These are phyloP conservation scores for Sinopyrophorus schimmeli DNA, from an alignment of 2,888 invertebrate species.

Conservation along the genomic window DNA sequence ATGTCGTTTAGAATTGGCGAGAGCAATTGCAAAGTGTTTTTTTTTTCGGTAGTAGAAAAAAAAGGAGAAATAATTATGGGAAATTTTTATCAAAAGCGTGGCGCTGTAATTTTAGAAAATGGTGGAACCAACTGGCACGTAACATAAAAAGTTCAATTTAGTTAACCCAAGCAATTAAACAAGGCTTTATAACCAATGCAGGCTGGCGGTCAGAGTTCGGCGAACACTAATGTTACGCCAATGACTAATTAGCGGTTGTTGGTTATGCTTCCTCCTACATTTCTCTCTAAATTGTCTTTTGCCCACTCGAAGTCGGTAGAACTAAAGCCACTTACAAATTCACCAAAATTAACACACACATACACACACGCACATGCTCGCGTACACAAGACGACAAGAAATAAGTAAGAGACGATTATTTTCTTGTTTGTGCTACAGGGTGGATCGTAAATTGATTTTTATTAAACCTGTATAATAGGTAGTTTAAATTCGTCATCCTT, in stretches of 20 bases:
- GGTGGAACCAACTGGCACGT: conserved; percentile 25
- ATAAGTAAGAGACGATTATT: too few species aligned
- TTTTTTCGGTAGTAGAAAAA: too few species aligned
- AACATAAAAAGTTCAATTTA: conserved; percentile 35
- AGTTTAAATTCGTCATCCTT: too few species aligned
- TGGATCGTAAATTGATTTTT: too few species aligned
- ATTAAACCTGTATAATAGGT: too few species aligned
- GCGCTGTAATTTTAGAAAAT: conserved; percentile 20
- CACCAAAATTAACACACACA: conserved; percentile 2
- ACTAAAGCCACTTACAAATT: conserved; percentile 11
- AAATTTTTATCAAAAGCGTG: too few species aligned
- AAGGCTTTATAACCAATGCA: conserved; percentile 36
- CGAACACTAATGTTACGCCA: conserved; percentile 37
- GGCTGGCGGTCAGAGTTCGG: conserved; percentile 39
- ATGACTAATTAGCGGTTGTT: conserved; percentile 39
- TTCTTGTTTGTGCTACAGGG: too few species aligned
- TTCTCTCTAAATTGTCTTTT: conserved; percentile 27
- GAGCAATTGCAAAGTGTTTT: too few species aligned
- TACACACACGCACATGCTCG: neutral
- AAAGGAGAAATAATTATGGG: too few species aligned
- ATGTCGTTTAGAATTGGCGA: too few species aligned
- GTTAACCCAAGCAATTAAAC: conserved; percentile 37
- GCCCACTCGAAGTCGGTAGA: conserved; percentile 22
- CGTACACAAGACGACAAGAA: neutral
- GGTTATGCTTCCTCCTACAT: conserved; percentile 32